Conservation (phyloP, 2,888 invertebrate species). For the Drosophila histrio region DNA sequence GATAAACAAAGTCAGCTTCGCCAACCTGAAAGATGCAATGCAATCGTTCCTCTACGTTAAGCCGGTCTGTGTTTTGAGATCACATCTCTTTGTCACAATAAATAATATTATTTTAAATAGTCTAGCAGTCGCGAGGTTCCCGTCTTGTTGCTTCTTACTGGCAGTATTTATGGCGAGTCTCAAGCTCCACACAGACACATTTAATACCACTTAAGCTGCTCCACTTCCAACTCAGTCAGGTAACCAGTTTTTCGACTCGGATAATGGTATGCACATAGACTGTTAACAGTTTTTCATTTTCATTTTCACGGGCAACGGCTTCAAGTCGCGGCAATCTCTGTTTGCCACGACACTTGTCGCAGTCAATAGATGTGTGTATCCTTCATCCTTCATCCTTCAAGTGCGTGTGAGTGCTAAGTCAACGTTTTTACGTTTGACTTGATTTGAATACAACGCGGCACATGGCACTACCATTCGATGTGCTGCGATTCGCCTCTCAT, state of each 20-base stretch:
- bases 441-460: conserved; percentile 64
- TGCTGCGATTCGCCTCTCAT: conserved; percentile 18
- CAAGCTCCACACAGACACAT: conserved; percentile 31
- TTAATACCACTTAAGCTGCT: conserved; percentile 41
- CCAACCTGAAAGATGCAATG: background rate
- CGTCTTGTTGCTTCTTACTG: conserved; percentile 7
- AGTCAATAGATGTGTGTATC: conserved; percentile 42
- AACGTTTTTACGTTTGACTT: conserved; percentile 75
- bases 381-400: conserved; percentile 58
- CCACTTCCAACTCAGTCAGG: background rate
- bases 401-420: conserved; percentile 65
- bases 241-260: conserved; percentile 5
- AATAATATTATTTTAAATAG: conserved; percentile 17
- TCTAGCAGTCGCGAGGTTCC: conserved; percentile 2
- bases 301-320: conserved; percentile 34
- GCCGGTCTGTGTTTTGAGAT: background rate
- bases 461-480: conserved; percentile 14
- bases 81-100: background rate
- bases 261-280: conserved; percentile 30
- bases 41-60: background rate
- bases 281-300: conserved; percentile 29
- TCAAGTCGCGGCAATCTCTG: conserved; percentile 29
- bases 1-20: too few species aligned
- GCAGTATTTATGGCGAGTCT: conserved; percentile 17
- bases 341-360: conserved; percentile 35